Evolutionary conservation across 2,888 invertebrate genomes (phyloP).

Genomic region (Drosophila birchii): DNA sequence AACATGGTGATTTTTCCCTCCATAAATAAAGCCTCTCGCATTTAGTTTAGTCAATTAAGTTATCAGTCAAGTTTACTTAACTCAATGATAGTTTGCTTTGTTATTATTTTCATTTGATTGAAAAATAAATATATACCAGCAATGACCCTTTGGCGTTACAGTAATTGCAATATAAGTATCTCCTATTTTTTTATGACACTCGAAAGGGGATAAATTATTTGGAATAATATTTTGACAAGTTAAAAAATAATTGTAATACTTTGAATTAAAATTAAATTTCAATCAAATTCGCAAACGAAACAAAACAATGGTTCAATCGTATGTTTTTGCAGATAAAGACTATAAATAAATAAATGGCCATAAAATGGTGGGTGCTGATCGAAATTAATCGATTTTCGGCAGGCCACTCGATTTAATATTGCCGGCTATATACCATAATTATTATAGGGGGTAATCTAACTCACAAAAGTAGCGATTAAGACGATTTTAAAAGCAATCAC

Average conservation of each 20-base stretch:
- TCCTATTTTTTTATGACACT: no score
- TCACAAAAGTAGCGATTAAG: not conserved
- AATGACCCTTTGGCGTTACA: not conserved
- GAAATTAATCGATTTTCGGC: conserved; percentile 13
- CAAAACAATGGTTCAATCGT: not conserved
- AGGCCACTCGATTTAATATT: conserved; percentile 11
- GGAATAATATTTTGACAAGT: not conserved
- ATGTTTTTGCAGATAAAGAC: conserved; percentile 3
- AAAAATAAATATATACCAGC: conserved; percentile 1
- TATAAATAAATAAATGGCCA: conserved; percentile 5
- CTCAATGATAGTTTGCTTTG: not conserved
- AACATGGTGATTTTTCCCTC: not conserved
- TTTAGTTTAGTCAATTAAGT: conserved; percentile 5
- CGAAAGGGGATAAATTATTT: not conserved
- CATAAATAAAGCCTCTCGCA: not conserved
- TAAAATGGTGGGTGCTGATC: conserved; percentile 11
- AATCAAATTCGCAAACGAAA: no score
- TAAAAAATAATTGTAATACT: no score
- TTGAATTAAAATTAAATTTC: no score
- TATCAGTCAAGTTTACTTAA: conserved; percentile 6
- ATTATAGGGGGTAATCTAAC: conserved; percentile 8
- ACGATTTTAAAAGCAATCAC: not conserved
- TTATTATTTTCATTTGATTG: not conserved
- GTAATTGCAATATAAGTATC: conserved; percentile 1
- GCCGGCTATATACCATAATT: conserved; percentile 10